Evolutionary conservation across 2,888 invertebrate species (phyloP).

Genomic region (Diploptera punctata): DNA sequence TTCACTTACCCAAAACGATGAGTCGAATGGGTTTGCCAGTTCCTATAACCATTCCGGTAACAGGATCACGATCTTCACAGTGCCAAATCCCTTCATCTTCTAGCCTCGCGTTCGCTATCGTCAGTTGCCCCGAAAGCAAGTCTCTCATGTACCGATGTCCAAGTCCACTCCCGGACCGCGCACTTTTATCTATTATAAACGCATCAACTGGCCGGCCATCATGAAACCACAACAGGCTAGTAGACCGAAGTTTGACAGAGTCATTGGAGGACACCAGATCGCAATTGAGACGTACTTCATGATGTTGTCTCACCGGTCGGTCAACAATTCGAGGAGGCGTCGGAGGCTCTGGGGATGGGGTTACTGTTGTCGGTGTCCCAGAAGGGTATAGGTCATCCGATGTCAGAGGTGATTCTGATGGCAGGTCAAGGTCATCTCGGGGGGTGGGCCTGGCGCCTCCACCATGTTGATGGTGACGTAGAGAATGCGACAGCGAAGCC

Average conservation of each 20-base stretch:
- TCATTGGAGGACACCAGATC: constrained; percentile 7
- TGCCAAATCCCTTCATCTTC: constrained; percentile 76
- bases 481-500: constrained; percentile 26
- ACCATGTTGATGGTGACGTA: constrained; percentile 35
- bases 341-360: constrained; percentile 11
- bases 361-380: not conserved
- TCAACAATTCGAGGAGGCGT: constrained; percentile 11
- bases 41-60: constrained; percentile 67
- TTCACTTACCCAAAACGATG: constrained; percentile 69
- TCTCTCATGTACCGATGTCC: constrained; percentile 53
- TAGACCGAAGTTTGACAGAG: not conserved
- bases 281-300: constrained; percentile 30
- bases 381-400: not conserved
- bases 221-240: constrained; percentile 29
- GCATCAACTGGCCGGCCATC: constrained; percentile 33
- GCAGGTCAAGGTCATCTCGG: constrained; percentile 23
- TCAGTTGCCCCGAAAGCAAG: constrained; percentile 56
- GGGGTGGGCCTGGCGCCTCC: not conserved
- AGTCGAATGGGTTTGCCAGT: constrained; percentile 66
- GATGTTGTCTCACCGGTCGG: constrained; percentile 30
- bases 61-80: constrained; percentile 69
- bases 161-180: constrained; percentile 2
- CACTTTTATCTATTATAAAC: constrained; percentile 19
- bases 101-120: constrained; percentile 63
- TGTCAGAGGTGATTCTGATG: constrained; percentile 8